Base-by-base conservation (phyloP, 2,888 invertebrate genomes). In the Archips crataeganus region DNA sequence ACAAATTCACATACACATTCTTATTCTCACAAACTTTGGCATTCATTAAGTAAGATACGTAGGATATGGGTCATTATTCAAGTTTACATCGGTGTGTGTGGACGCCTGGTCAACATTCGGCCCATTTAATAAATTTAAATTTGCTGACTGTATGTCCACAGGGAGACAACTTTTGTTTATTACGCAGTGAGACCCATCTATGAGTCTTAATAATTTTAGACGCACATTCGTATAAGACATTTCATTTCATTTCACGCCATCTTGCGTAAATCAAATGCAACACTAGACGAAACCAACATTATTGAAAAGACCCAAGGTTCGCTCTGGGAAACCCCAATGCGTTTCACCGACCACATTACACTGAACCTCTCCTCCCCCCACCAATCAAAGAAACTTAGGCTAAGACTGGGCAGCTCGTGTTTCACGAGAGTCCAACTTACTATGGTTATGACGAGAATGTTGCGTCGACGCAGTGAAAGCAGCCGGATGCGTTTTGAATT, bases 401-500 rank as follows among this genome's bases (percentile, higher is more conserved):
- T 11, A 45, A 63, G 13, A 6, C 2, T 23, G 32, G 32, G 47
- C 11, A 15, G 36, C 45, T 54, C 15, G 15, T 54, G 54, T 23
- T 15, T 15, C 13, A n/a, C 15, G 9, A 54, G 54, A 54, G 54
- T 2, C 23, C 23, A 57, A 32, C 4, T 57, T 57, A 57, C 32
- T 0, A 11, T 57, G 54, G 54, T 15, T 54, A 8, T 9, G 23
- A 23, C 23, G 15, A 54, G 49, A 54, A 15, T 32, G 32, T 57
- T 69, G 69, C 69, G 60, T 23, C 42, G 65, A 57, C 69, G 73
- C 73, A 74, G 74, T 69, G 74, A 74, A 74, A 74, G 71, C 64
- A 60, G 70, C 74, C 74, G 70, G 74, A 74, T 74, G 74, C 74
- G 70, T 74, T 74, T 65, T 74, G 70, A 74, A 74, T 74, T 70